These are phyloP conservation scores for Anser cygnoides DNA, from an alignment of 2,113 vertebrate genomes.

Conservation along the genomic window DNA sequence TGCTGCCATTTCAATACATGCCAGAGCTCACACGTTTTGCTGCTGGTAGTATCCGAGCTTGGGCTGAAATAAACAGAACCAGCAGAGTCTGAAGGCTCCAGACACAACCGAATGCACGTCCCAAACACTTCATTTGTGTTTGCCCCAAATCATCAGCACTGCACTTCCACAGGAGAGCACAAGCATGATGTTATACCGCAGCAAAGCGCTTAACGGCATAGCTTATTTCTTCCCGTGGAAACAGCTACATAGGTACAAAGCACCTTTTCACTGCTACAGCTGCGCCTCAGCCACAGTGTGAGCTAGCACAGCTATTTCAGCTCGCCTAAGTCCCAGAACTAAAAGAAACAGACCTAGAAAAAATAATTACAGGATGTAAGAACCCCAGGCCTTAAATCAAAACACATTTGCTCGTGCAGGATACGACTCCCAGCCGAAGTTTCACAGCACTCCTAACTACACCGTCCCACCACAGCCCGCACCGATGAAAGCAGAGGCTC, in stretches of 20 bases:
- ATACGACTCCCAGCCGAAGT: not conserved
- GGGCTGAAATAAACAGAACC: not conserved
- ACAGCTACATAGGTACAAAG: not conserved
- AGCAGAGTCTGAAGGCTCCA: not conserved
- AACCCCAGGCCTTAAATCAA: conserved; percentile 4
- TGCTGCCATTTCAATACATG: not conserved
- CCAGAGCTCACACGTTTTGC: not conserved
- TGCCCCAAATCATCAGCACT: rapidly evolving
- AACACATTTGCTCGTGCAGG: not conserved
- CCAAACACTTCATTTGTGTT: not conserved
- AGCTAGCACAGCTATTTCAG: not conserved
- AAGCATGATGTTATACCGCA: not conserved
- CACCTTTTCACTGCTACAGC: not conserved
- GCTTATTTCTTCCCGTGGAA: not conserved
- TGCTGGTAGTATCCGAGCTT: not conserved
- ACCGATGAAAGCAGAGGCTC: not conserved
- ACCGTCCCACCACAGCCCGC: not conserved
- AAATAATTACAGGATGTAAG: not conserved
- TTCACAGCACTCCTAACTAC: not conserved
- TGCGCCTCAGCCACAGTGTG: not conserved
- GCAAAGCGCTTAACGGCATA: rapidly evolving
- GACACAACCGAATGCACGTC: not conserved
- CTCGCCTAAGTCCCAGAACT: not conserved
- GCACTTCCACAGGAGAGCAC: not conserved
- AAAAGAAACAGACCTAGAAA: not conserved